Conservation (phyloP, 37 sponge, comb jelly and placozoan species). For the Dysidea cf. avara region DNA sequence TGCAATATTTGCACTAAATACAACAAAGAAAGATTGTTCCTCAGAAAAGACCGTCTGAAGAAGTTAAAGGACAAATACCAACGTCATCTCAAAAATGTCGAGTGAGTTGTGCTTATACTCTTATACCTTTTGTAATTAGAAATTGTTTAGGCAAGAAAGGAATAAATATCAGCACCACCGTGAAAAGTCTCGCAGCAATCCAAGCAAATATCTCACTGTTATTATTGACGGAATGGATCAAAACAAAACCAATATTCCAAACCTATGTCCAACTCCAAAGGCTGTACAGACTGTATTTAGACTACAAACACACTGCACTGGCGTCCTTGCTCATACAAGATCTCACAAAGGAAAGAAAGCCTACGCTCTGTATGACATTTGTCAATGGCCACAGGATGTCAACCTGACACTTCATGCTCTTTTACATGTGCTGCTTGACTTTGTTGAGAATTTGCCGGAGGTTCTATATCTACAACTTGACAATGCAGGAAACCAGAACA, state of each 20-base stretch:
- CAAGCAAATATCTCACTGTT: slow-evolving; percentile 47
- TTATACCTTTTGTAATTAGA: no score
- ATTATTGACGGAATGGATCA: slow-evolving; percentile 66
- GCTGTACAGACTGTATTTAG: slow-evolving; percentile 37
- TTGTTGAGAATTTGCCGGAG: slow-evolving; percentile 3
- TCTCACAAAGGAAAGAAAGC: slow-evolving; percentile 21
- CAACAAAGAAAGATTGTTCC: slow-evolving; percentile 22
- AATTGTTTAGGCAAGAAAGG: slow-evolving; percentile 31
- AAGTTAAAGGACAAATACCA: slow-evolving; percentile 7
- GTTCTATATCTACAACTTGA: slow-evolving; percentile 38
- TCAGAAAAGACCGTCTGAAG: slow-evolving; percentile 8
- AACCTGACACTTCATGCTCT: slow-evolving; percentile 31
- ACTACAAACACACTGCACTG: slow-evolving; percentile 52
- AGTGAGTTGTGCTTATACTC: no score
- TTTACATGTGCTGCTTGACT: neutral
- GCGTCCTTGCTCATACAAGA: slow-evolving; percentile 21
- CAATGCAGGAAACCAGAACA: slow-evolving; percentile 32
- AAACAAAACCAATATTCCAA: no score
- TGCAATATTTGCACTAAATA: slow-evolving; percentile 46
- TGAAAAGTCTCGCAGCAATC: slow-evolving; percentile 39
- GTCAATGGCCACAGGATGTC: slow-evolving; percentile 48
- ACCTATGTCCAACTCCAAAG: slow-evolving; percentile 16
- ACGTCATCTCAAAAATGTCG: slow-evolving; percentile 35
- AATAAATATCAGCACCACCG: slow-evolving; percentile 52
- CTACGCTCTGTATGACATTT: slow-evolving; percentile 27